phyloP scores from a whole-genome alignment of 1,140 invertebrate genomes.

The Drosophila santomea region DNA sequence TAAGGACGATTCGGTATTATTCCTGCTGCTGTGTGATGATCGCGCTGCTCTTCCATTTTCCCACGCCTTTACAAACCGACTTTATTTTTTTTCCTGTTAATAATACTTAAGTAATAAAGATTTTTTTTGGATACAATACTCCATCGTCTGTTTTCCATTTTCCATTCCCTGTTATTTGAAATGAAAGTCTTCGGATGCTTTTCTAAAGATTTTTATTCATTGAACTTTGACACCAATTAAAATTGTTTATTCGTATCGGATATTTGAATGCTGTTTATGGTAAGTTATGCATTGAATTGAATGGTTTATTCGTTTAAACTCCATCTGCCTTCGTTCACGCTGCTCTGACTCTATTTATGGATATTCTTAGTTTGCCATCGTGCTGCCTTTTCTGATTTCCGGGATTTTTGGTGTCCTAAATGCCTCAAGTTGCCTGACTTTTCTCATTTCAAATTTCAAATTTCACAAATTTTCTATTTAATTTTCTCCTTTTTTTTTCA shows the following conservation, averaged over 20 bases:
- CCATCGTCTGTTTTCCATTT: no score
- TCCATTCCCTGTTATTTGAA: no score
- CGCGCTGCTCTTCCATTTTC: constrained; percentile 65
- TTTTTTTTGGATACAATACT: constrained; percentile 31
- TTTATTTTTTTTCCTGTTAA: constrained; percentile 37
- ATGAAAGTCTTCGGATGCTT: background rate
- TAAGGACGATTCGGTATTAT: constrained; percentile 57
- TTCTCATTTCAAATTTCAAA: background rate
- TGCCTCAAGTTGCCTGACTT: constrained; percentile 1
- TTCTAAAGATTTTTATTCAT: constrained; percentile 23
- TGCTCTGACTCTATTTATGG: constrained; percentile 2
- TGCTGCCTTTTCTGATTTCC: constrained; percentile 5
- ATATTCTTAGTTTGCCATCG: background rate
- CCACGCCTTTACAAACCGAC: constrained; percentile 1
- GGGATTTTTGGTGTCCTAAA: background rate
- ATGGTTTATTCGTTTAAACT: background rate
- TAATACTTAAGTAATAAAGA: constrained; percentile 35
- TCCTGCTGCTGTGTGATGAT: constrained; percentile 65
- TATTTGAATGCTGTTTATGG: constrained; percentile 18
- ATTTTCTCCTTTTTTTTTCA: background rate
- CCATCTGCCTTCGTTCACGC: background rate
- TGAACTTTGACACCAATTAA: constrained; percentile 58
- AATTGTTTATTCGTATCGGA: constrained; percentile 17
- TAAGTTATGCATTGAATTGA: constrained; percentile 1
- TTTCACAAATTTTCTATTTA: no score